Conservation (phyloP, 1,140 invertebrate species). For the Apocrypta bakeri region DNA sequence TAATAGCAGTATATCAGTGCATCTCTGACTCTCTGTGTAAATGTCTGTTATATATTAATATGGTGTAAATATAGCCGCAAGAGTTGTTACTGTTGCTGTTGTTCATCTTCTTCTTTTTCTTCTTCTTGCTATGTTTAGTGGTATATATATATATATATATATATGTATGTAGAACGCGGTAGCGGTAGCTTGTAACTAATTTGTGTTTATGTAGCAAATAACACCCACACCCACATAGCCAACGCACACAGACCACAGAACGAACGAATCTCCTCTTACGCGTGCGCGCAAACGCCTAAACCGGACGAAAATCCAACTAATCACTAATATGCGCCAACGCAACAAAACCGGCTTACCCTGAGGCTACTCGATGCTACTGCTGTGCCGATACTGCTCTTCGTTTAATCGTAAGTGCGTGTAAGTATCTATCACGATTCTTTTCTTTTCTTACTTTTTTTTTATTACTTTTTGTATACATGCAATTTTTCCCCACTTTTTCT, state of each 20-base stretch:
- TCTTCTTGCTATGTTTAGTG: no score
- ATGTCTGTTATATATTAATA: background rate
- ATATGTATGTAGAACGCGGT: background rate
- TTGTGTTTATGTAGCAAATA: constrained; percentile 74
- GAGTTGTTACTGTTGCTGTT: no score
- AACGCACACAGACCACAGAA: constrained; percentile 57
- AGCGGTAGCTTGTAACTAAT: constrained; percentile 74
- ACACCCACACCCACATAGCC: constrained; percentile 67
- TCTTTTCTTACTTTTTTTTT: background rate
- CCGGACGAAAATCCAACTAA: constrained; percentile 71
- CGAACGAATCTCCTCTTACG: constrained; percentile 41
- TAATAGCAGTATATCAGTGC: no score
- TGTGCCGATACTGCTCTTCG: no score
- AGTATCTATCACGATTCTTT: constrained; percentile 50
- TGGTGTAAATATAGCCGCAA: constrained; percentile 12
- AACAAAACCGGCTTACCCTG: constrained; percentile 64
- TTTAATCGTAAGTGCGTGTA: constrained; percentile 50
- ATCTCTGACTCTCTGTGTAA: constrained; percentile 13
- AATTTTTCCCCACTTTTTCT: no score
- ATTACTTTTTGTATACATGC: no score
- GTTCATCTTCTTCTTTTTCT: no score
- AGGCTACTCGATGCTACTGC: constrained; percentile 55
- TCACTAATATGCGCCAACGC: constrained; percentile 69
- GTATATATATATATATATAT: background rate
- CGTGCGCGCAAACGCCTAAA: constrained; percentile 54